phyloP scores from a whole-genome alignment of 2,113 vertebrate genomes.

The Cichladusa arquata region DNA sequence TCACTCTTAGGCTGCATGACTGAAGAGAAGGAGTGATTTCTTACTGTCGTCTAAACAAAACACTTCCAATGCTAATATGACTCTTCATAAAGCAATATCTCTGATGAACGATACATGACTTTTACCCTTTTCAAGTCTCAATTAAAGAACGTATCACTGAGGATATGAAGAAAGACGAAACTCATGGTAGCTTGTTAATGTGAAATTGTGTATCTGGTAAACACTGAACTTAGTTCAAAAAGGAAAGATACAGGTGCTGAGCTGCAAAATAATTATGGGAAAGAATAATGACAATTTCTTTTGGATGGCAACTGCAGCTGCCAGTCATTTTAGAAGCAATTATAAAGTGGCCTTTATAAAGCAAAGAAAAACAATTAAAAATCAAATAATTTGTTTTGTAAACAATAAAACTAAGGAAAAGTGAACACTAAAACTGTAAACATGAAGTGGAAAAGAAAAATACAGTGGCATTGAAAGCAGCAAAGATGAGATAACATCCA shows the following conservation, averaged over 20 bases:
- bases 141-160: not conserved
- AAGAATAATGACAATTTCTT: not conserved
- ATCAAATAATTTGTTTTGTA: not conserved
- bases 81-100: not conserved
- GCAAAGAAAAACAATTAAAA: not conserved
- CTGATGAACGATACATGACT: not conserved
- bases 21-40: not conserved
- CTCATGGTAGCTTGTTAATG: too few relatives aligned
- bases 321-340: not conserved
- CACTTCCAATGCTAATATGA: not conserved
- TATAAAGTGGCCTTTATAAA: not conserved
- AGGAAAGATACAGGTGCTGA: not conserved
- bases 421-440: not conserved
- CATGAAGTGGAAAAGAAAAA: not conserved
- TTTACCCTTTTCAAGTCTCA: not conserved
- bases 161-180: not conserved
- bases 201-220: not conserved
- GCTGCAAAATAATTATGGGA: not conserved
- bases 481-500: not conserved
- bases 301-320: not conserved
- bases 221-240: not conserved
- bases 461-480: not conserved
- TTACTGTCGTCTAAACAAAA: not conserved
- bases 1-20: not conserved
- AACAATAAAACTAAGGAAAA: not conserved